Evolutionary conservation across 2,797 vertebrate species (phyloP).

Genomic region (Sebastes matsubarae): DNA sequence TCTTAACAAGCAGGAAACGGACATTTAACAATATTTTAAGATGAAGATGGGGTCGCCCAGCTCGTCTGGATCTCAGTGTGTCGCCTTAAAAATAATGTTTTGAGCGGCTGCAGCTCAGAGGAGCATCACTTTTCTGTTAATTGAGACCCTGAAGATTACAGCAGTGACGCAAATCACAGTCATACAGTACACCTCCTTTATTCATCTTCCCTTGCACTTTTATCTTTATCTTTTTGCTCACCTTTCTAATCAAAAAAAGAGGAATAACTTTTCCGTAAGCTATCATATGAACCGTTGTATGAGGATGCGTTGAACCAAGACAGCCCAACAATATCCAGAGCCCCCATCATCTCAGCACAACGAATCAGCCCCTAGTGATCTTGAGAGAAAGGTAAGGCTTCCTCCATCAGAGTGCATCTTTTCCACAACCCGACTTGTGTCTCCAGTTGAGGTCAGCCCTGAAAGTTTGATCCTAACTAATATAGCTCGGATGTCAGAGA

Average conservation of each 20-base stretch:
- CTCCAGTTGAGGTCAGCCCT: neutral
- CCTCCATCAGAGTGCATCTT: neutral
- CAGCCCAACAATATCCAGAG: too few relatives aligned
- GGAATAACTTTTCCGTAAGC: too few relatives aligned
- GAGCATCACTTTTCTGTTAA: neutral
- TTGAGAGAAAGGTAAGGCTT: neutral
- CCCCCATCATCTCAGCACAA: too few relatives aligned
- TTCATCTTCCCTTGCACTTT: neutral
- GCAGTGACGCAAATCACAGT: neutral
- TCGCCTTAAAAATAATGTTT: neutral
- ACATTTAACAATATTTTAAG: neutral
- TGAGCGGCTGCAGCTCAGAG: neutral
- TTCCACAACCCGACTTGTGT: neutral
- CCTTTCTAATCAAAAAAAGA: neutral
- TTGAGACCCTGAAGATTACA: neutral
- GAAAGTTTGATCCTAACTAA: neutral
- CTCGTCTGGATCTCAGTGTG: neutral
- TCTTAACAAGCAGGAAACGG: neutral
- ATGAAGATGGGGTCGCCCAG: neutral
- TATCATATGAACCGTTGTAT: too few relatives aligned
- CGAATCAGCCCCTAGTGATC: too few relatives aligned
- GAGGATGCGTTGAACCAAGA: too few relatives aligned
- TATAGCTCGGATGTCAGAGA: neutral
- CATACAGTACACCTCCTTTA: fast-evolving
- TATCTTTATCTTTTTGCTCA: neutral